A percentile compares a stretch with the other conserved stretches of the same genome.
phyloP scores from a whole-genome alignment of 2,113 vertebrate genomes.

The Amazona guildingii region DNA sequence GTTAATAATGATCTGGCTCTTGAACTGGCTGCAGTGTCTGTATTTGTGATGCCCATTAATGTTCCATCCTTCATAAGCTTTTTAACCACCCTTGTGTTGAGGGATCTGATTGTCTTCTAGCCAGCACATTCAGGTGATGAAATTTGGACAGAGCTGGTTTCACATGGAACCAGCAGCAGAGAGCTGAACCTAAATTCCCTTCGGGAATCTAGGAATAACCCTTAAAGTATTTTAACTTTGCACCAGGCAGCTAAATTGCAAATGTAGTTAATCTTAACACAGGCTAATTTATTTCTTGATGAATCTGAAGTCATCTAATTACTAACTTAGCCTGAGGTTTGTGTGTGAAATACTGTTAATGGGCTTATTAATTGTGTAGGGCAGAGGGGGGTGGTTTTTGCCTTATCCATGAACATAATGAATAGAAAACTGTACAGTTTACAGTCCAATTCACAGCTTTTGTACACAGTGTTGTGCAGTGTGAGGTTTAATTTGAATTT shows the following conservation, averaged over 20 bases:
- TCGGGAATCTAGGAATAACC: not conserved
- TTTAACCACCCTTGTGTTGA: fast-evolving
- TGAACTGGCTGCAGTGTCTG: not conserved
- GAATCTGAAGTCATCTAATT: not conserved
- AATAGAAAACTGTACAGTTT: not conserved
- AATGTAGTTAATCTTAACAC: slow-evolving; percentile 5
- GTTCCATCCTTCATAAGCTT: not conserved
- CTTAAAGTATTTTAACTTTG: not conserved
- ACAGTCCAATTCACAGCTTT: not conserved
- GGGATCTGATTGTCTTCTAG: not conserved
- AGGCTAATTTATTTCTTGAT: not conserved
- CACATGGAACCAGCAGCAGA: not conserved
- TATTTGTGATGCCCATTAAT: not conserved
- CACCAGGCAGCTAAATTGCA: not conserved
- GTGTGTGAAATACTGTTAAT: not conserved
- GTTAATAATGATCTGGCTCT: not conserved
- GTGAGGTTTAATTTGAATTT: not conserved
- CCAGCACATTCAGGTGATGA: not conserved
- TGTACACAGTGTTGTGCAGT: fast-evolving
- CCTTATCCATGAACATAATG: not conserved
- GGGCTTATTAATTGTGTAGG: not conserved
- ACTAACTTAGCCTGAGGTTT: not conserved
- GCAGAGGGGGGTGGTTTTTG: not conserved
- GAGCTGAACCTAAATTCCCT: not conserved
- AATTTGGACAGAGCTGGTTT: not conserved